Percentiles rank a stretch among this genome's conserved stretches.
These are phyloP conservation scores for Periophthalmodon schlosseri DNA, from an alignment of 2,113 vertebrate genomes.

Conservation along the genomic window DNA sequence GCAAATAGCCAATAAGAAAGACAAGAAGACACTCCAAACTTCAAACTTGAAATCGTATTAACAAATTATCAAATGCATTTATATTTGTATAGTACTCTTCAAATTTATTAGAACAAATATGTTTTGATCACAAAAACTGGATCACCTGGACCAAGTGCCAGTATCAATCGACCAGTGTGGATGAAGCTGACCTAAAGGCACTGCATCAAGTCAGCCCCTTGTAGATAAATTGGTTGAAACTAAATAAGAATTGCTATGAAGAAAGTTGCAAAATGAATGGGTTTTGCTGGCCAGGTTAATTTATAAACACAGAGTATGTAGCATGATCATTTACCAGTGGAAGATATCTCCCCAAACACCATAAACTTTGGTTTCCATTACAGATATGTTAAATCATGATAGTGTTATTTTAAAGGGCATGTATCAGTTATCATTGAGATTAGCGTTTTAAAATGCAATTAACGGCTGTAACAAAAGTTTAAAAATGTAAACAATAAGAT, in stretches of 20 bases:
- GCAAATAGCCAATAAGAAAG: not conserved
- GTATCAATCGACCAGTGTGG: not conserved
- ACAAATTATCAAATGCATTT: not conserved
- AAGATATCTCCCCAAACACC: slow-evolving; percentile 17
- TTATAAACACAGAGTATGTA: slow-evolving; percentile 7
- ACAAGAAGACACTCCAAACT: not conserved
- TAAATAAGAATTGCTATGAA: not conserved
- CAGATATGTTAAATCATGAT: slow-evolving; percentile 12
- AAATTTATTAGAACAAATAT: not conserved
- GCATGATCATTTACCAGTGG: slow-evolving; percentile 8
- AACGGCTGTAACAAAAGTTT: slow-evolving; percentile 8
- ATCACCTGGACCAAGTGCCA: not conserved
- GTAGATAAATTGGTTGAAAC: not conserved
- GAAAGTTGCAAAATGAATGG: not conserved
- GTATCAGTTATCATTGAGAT: not conserved
- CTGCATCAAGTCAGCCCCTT: not conserved
- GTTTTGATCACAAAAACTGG: not conserved
- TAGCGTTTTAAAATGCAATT: not conserved
- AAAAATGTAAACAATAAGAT: slow-evolving; percentile 58
- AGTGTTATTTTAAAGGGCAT: slow-evolving; percentile 3
- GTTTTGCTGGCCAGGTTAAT: not conserved
- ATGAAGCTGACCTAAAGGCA: not conserved
- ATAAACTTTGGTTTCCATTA: slow-evolving; percentile 44
- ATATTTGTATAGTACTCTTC: not conserved
- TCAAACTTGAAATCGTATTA: not conserved